phyloP scores from a whole-genome alignment of 2,113 vertebrate species.

The Chitala chitala region DNA sequence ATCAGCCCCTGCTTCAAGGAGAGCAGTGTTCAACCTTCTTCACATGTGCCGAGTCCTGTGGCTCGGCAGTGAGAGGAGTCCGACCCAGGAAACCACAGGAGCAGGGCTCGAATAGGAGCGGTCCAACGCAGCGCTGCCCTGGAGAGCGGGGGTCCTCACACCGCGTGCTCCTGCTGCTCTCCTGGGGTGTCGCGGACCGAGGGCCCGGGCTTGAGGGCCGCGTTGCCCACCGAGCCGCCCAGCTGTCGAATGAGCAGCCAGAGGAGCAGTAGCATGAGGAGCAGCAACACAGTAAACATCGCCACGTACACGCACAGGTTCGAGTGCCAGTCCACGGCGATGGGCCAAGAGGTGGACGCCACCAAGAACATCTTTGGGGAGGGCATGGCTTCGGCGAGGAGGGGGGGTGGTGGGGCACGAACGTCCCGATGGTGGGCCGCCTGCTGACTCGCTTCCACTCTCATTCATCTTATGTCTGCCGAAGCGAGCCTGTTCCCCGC shows the following conservation, averaged over 20 bases:
- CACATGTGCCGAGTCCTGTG: neutral
- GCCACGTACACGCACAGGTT: slow-evolving; percentile 80
- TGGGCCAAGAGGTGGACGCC: slow-evolving; percentile 62
- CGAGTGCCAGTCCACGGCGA: slow-evolving; percentile 75
- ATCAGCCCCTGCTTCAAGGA: neutral
- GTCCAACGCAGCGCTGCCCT: too few relatives aligned
- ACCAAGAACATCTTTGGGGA: slow-evolving; percentile 60
- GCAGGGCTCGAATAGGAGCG: too few relatives aligned
- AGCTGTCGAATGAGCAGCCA: slow-evolving; percentile 82
- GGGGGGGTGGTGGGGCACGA: neutral
- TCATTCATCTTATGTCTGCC: neutral
- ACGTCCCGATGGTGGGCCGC: neutral
- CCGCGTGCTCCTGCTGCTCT: slow-evolving; percentile 50
- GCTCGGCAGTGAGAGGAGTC: neutral
- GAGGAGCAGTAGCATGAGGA: slow-evolving; percentile 75
- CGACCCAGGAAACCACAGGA: too few relatives aligned
- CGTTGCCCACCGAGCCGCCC: slow-evolving; percentile 70
- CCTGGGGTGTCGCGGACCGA: slow-evolving; percentile 64
- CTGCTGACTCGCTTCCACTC: neutral
- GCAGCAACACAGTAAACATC: slow-evolving; percentile 68
- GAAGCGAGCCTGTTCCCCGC: neutral
- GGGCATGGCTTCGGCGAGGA: slow-evolving; percentile 46
- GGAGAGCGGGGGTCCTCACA: slow-evolving; percentile 40
- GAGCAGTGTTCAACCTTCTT: neutral
- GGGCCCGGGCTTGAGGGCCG: slow-evolving; percentile 48